Percentiles rank a stretch among this genome's conserved stretches.
These are phyloP conservation scores for Drosophila phalerata DNA, from an alignment of 2,888 invertebrate genomes.

Conservation along the genomic window DNA sequence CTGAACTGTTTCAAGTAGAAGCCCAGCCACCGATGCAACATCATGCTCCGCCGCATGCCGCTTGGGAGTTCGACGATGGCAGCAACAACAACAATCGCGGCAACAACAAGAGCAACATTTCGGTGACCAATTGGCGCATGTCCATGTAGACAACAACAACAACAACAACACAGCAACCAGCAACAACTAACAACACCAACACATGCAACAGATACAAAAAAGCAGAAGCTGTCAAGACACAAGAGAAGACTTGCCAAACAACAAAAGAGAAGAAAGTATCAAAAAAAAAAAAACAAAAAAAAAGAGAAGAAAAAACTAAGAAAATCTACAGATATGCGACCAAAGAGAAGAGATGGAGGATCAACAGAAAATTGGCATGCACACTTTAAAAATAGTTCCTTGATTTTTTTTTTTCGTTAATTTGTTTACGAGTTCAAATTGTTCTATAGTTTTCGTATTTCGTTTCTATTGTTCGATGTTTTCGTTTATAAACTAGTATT, in stretches of 20 bases:
- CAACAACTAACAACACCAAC: not conserved
- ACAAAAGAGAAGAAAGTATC: not conserved
- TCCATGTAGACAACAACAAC: conserved; percentile 39
- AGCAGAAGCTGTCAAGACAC: not conserved
- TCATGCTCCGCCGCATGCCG: conserved; percentile 36
- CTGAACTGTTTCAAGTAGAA: conserved; percentile 21
- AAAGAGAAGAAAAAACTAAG: no score
- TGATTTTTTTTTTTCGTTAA: conserved; percentile 28
- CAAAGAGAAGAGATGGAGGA: not conserved
- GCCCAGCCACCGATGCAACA: conserved; percentile 48
- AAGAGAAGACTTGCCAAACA: not conserved
- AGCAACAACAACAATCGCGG: conserved; percentile 53
- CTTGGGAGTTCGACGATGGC: conserved; percentile 58
- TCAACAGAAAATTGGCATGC: not conserved
- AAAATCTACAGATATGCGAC: conserved; percentile 2
- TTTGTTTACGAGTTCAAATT: conserved; percentile 49
- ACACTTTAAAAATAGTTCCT: conserved; percentile 18
- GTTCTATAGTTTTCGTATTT: conserved; percentile 45
- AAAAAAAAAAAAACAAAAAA: not conserved
- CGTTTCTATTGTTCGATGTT: conserved; percentile 39
- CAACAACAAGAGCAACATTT: conserved; percentile 50
- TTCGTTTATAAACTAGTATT: conserved; percentile 23
- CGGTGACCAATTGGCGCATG: conserved; percentile 58
- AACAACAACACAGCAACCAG: not conserved
- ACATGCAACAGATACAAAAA: not conserved